These are phyloP conservation scores for Dasysyrphus tricinctus DNA, from an alignment of 2,888 invertebrate species.

Conservation along the genomic window DNA sequence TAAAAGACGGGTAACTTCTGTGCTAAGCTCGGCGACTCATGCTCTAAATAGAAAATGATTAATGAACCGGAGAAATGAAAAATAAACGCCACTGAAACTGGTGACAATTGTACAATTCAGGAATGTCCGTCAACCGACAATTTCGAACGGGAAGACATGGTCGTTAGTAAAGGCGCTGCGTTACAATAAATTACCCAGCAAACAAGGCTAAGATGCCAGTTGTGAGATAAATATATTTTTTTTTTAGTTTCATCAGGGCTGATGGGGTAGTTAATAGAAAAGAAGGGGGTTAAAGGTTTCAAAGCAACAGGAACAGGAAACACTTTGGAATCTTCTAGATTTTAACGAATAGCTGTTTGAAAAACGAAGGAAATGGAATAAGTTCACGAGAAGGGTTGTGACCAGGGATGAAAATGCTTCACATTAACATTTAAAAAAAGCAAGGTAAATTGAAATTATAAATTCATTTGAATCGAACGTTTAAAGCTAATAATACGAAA, in stretches of 20 bases:
- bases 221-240: slow-evolving; percentile 64
- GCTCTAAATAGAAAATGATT: slow-evolving; percentile 69
- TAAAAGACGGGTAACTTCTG: background rate
- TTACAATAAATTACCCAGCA: slow-evolving; percentile 71
- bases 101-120: slow-evolving; percentile 71
- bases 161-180: slow-evolving; percentile 71
- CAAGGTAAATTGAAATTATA: background rate
- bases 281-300: slow-evolving; percentile 37
- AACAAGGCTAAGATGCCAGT: slow-evolving; percentile 72
- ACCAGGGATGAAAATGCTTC: slow-evolving; percentile 20
- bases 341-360: slow-evolving; percentile 32
- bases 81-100: slow-evolving; percentile 64
- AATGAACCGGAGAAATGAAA: slow-evolving; percentile 74
- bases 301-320: slow-evolving; percentile 73
- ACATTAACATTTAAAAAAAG: background rate
- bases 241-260: background rate
- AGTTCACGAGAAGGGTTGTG: slow-evolving; percentile 29
- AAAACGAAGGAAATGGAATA: background rate
- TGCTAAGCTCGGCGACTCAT: slow-evolving; percentile 14
- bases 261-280: slow-evolving; percentile 7
- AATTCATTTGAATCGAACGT: no score
- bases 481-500: no score
- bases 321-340: slow-evolving; percentile 37
- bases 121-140: slow-evolving; percentile 54
- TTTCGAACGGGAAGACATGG: slow-evolving; percentile 58